Conservation (phyloP, 2,113 vertebrate genomes). For the Malaclemys terrapin region DNA sequence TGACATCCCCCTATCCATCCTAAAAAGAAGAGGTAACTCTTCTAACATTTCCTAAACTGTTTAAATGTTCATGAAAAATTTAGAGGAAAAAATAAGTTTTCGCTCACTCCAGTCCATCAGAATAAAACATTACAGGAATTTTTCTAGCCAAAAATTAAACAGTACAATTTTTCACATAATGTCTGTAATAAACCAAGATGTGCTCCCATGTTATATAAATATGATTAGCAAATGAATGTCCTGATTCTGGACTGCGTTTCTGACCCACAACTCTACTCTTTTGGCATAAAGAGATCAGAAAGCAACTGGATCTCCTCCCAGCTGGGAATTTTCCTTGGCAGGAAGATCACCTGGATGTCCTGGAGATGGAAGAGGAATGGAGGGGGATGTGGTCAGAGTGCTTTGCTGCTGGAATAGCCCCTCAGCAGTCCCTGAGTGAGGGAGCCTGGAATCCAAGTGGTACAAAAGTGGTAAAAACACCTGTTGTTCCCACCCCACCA, state of each 20-base stretch:
- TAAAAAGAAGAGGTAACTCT: not conserved
- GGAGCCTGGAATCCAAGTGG: not conserved
- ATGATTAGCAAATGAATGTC: not conserved
- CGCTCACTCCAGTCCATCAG: not conserved
- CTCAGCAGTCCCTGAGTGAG: not conserved
- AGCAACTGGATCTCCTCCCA: not conserved
- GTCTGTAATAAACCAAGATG: not conserved
- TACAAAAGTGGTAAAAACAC: not conserved
- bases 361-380: not conserved
- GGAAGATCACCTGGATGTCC: not conserved
- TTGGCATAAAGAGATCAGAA: not conserved
- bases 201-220: not conserved
- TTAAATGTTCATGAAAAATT: not conserved
- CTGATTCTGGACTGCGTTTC: not conserved
- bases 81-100: not conserved
- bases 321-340: not conserved
- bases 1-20: not conserved
- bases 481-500: not conserved
- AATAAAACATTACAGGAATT: not conserved
- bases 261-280: not conserved
- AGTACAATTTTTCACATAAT: not conserved
- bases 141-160: not conserved
- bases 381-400: not conserved
- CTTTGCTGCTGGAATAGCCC: not conserved
- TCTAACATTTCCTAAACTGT: not conserved